These are phyloP conservation scores for Fragum whitleyi DNA, from an alignment of 2,888 invertebrate species.

Conservation along the genomic window DNA sequence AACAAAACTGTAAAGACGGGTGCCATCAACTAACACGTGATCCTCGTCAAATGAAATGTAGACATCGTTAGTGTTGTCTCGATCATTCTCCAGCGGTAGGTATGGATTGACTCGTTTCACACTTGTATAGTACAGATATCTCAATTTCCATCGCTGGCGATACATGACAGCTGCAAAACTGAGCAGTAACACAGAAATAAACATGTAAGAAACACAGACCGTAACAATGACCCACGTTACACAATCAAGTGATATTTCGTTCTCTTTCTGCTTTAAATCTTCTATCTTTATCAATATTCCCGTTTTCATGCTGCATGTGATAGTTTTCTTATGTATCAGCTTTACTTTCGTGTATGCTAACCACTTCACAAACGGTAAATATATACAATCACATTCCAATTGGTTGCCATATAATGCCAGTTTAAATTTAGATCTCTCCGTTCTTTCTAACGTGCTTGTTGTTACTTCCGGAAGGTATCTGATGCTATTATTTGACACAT, in stretches of 20 bases:
- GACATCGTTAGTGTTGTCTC: conserved; percentile 12
- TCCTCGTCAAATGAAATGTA: conserved; percentile 46
- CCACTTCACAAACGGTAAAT: conserved; percentile 33
- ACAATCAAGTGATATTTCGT: conserved; percentile 29
- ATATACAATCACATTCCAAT: conserved; percentile 27
- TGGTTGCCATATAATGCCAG: conserved; percentile 25
- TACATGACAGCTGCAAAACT: conserved; percentile 30
- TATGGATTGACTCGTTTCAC: conserved; percentile 36
- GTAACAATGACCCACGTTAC: conserved; percentile 36
- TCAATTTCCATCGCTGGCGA: conserved; percentile 44
- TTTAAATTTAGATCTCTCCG: background rate
- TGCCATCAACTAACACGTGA: conserved; percentile 3
- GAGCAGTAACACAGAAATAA: conserved; percentile 18
- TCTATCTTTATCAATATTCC: conserved; percentile 4
- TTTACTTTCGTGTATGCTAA: conserved; percentile 25
- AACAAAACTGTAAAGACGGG: conserved; percentile 12
- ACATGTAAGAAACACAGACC: conserved; percentile 24
- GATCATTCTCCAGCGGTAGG: conserved; percentile 10
- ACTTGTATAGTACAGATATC: conserved; percentile 45
- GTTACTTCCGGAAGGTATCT: conserved; percentile 13
- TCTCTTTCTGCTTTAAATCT: background rate
- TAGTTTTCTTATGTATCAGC: background rate
- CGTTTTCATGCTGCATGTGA: conserved; percentile 24
- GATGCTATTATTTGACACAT: conserved; percentile 41
- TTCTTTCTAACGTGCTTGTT: conserved; percentile 26